These are phyloP conservation scores for Otolemur garnettii DNA, from an alignment of 2,113 vertebrate species.

Conservation along the genomic window DNA sequence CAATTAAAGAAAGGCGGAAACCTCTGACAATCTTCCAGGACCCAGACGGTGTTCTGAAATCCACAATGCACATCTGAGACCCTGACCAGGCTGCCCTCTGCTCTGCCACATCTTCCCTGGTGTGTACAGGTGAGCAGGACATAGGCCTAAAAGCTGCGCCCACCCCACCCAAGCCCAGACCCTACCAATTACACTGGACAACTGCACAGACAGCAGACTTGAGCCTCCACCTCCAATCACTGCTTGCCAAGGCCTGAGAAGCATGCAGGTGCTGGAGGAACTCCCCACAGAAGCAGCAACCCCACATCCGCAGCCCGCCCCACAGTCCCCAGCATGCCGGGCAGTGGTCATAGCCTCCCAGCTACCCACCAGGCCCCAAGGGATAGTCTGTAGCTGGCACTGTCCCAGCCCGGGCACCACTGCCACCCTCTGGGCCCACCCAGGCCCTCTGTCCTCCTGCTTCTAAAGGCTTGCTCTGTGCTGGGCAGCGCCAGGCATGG, in stretches of 20 bases:
- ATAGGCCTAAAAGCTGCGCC: accelerated
- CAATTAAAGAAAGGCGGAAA: background rate
- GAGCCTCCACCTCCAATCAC: accelerated
- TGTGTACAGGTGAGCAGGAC: accelerated
- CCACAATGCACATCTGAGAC: background rate
- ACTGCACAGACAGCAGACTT: accelerated
- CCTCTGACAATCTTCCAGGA: background rate
- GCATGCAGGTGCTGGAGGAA: background rate
- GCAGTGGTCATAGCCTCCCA: background rate
- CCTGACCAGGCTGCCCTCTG: background rate
- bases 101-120: accelerated
- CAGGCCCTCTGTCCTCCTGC: background rate
- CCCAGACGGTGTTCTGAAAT: background rate
- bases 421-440: accelerated
- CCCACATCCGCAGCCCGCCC: background rate
- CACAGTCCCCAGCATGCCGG: background rate
- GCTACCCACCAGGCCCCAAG: too few relatives aligned
- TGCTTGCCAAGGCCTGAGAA: background rate
- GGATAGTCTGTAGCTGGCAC: background rate
- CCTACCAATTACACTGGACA: background rate
- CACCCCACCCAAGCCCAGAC: background rate
- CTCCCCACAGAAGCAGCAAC: background rate
- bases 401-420: accelerated
- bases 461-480: background rate
- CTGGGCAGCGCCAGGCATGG: too few relatives aligned